Conservation (phyloP, 2,113 vertebrate species). For the Corythornis cristatus region DNA sequence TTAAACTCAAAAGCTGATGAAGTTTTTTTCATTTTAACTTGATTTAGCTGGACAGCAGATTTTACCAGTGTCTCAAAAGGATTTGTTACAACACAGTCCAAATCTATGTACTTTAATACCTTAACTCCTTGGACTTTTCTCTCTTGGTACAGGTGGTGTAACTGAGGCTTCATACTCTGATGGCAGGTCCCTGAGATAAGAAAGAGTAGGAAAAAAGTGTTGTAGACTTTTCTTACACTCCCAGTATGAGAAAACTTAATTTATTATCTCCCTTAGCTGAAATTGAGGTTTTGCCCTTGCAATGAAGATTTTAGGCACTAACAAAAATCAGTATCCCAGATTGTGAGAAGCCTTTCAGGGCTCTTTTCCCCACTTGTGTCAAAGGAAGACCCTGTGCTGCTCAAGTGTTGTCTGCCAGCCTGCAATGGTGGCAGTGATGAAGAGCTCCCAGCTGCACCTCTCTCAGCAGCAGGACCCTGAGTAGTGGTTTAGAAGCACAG, state of each 20-base stretch:
- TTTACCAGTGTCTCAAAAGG: neutral
- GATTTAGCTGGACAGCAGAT: neutral
- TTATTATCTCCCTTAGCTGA: neutral
- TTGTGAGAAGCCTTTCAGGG: neutral
- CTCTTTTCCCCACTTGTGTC: neutral
- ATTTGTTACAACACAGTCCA: neutral
- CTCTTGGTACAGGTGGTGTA: neutral
- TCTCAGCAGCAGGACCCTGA: neutral
- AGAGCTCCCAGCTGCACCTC: neutral
- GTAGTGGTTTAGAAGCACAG: neutral
- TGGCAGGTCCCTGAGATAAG: neutral
- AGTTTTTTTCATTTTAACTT: neutral
- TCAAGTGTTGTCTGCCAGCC: neutral
- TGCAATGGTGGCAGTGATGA: accelerated
- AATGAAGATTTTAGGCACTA: neutral
- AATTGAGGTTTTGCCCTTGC: neutral
- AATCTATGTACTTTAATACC: neutral
- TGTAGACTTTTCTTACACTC: neutral
- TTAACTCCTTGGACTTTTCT: neutral
- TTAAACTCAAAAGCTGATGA: neutral
- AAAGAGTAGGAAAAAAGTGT: neutral
- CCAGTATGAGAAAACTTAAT: neutral
- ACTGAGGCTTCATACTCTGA: neutral
- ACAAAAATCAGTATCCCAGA: neutral
- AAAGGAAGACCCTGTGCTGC: neutral